These are phyloP conservation scores for Clostera curtula DNA, from an alignment of 2,888 invertebrate species.

Conservation along the genomic window DNA sequence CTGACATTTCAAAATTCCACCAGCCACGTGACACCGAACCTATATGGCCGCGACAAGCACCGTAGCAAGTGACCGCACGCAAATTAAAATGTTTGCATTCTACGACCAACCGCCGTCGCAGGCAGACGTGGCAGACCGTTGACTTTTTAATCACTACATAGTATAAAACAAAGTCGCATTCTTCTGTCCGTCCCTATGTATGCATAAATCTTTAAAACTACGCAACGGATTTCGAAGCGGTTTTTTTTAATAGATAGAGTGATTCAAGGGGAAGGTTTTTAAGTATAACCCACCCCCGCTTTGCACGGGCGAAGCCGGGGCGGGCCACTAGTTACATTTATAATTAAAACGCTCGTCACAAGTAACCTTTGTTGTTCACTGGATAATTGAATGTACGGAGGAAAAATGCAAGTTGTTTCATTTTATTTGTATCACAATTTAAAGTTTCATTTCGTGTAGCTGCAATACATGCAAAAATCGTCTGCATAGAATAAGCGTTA, in stretches of 20 bases:
- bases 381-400: constrained; percentile 29
- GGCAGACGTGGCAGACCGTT: constrained; percentile 24
- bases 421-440: constrained; percentile 15
- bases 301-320: no score
- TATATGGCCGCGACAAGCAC: constrained; percentile 33
- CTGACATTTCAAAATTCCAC: constrained; percentile 1
- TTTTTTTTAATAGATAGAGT: no score
- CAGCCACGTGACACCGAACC: constrained; percentile 9
- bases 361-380: constrained; percentile 23
- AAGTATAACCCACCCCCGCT: no score
- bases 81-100: constrained; percentile 51
- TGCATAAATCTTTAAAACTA: no score
- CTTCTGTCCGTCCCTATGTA: no score
- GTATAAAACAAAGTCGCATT: no score
- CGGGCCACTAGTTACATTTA: no score
- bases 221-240: no score
- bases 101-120: constrained; percentile 26
- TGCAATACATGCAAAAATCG: no score
- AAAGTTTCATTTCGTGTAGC: constrained; percentile 17
- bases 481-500: no score
- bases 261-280: no score
- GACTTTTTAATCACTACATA: constrained; percentile 46
- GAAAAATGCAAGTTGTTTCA: constrained; percentile 17
- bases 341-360: constrained; percentile 43
- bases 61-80: constrained; percentile 37